Base-by-base conservation (phyloP, 1,140 invertebrate species). In the Drosophila pruinosa region DNA sequence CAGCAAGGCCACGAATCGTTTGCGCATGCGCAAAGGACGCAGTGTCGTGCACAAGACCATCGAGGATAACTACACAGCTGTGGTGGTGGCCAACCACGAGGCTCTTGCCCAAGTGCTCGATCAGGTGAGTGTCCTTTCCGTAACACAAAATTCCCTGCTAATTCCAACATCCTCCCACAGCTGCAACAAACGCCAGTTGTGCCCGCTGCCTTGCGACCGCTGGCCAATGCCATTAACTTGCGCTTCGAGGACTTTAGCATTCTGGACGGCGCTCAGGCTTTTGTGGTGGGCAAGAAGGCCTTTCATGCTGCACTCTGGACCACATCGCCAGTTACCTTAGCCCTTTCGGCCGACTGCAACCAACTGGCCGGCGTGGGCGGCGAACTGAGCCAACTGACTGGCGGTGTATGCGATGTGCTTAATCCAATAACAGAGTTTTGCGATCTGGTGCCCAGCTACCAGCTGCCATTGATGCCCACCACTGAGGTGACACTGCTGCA, bases 11-110 rank as follows among this genome's bases (percentile, higher is more conserved):
- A 93, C 93, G 26, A 94, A 93, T 83, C 93, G 95, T 90, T 92
- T 96, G 62, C 92, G 95, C 69, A 95, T 95, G 54, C 93, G 95
- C 75, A 95, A 96, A 90, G 95, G 94, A 54, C 93, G 95, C 61
- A 95, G 95, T 88, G 94, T 96, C 59, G 95, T 96, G 45, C 96
- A 96, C 90, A 95, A 94, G 79, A 97, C 94, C 89, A 92, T 97
- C 24, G 96, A 97, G 89, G 96, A 97, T 79, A 97, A 97, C 92
- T 97, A 97, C 83, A 96, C 95, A 1, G 96, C 96, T 36, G 96
- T 97, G 1, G 94, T 97, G 34, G 95, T 96, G n/a, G 96, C 96
- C 28, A 97, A 97, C 92, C 96, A 97, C 83, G 96, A 97, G 92
- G 96, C 96, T 2, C 92, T 97, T 0, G 95, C 96, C 24, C 96